A percentile compares a stretch with the other conserved stretches of the same genome.
Conservation (phyloP, 2,888 invertebrate species). For the Alcis repandata region DNA sequence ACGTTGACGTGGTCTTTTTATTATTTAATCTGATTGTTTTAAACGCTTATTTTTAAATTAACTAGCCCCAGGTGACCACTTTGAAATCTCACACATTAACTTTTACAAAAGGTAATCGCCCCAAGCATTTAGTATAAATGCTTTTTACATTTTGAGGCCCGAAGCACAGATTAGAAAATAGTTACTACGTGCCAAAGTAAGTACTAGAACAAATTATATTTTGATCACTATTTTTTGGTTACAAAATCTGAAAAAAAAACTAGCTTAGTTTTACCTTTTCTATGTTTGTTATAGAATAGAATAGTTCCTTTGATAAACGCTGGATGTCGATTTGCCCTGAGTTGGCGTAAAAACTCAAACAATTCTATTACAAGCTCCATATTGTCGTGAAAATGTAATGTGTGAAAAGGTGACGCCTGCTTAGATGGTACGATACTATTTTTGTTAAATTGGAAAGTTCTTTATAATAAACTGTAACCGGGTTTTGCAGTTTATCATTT, state of each 20-base stretch:
- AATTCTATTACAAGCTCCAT: conserved; percentile 59
- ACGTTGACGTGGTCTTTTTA: conserved; percentile 8
- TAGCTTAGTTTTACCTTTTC: no score
- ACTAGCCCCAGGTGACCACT: neutral
- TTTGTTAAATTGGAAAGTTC: neutral
- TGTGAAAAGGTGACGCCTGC: conserved; percentile 57
- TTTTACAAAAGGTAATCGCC: neutral
- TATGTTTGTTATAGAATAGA: no score
- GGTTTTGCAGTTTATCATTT: no score
- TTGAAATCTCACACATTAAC: neutral
- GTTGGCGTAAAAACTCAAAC: conserved; percentile 55
- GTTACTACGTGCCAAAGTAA: no score
- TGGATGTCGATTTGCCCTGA: conserved; percentile 10
- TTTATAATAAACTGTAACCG: no score
- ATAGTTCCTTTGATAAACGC: neutral
- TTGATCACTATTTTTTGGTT: no score
- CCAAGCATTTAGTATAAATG: neutral
- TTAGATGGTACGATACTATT: conserved; percentile 51
- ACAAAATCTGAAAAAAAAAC: no score
- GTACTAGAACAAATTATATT: no score
- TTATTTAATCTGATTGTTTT: neutral
- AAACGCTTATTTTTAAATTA: neutral
- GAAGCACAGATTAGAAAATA: no score
- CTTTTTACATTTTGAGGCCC: no score
- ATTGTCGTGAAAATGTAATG: conserved; percentile 67